These are phyloP conservation scores for Araneus ventricosus DNA, from an alignment of 1,140 invertebrate genomes.

Conservation along the genomic window DNA sequence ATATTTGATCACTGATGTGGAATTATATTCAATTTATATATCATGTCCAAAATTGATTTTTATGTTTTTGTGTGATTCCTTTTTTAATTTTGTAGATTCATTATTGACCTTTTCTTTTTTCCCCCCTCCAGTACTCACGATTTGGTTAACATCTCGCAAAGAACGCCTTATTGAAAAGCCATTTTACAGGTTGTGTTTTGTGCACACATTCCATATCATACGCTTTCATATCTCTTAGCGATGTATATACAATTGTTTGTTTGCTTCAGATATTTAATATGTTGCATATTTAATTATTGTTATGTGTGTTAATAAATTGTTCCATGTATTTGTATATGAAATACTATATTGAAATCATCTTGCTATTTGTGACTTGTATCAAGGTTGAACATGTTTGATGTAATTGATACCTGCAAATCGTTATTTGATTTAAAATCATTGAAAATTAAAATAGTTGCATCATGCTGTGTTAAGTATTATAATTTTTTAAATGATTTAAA, in stretches of 20 bases:
- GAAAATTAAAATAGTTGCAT: no score
- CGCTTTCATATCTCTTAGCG: background rate
- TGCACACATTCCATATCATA: slow-evolving; percentile 68
- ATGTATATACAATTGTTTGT: slow-evolving; percentile 3
- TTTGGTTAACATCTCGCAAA: slow-evolving; percentile 70
- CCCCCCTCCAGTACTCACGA: slow-evolving; percentile 66
- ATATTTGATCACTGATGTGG: no score
- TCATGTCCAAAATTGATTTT: no score
- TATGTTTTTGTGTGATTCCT: no score
- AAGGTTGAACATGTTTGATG: background rate
- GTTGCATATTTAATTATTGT: slow-evolving; percentile 6
- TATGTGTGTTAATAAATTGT: slow-evolving; percentile 50
- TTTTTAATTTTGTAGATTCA: no score
- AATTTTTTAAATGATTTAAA: no score
- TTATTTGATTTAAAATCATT: no score
- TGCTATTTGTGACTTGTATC: background rate
- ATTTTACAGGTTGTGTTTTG: background rate
- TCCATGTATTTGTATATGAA: background rate
- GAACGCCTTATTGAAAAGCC: slow-evolving; percentile 63
- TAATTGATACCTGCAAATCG: no score
- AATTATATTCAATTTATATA: no score
- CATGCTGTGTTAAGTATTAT: no score
- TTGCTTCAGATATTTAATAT: slow-evolving; percentile 20
- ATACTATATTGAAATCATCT: background rate
- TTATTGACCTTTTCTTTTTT: background rate